These are phyloP conservation scores for Fregetta grallaria DNA, from an alignment of 2,113 vertebrate species.

Conservation along the genomic window DNA sequence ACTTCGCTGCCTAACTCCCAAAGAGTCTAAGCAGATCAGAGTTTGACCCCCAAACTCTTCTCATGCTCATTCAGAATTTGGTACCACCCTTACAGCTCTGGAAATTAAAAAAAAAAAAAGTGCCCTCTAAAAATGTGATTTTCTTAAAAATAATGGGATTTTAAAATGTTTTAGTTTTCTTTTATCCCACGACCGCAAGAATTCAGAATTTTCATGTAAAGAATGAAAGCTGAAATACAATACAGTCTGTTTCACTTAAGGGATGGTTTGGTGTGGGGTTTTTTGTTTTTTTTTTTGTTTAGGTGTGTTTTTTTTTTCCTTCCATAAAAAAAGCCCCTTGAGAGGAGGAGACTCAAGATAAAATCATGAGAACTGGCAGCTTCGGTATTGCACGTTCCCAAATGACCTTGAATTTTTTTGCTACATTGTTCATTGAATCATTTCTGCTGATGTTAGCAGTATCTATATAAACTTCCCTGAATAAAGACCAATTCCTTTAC, in stretches of 20 bases:
- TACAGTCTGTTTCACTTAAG: background rate
- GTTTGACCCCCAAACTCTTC: background rate
- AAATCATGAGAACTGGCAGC: background rate
- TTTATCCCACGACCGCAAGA: background rate
- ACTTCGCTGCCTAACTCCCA: background rate
- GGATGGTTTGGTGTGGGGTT: background rate
- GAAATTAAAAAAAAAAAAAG: background rate
- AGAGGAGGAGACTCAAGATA: background rate
- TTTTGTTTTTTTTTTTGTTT: background rate
- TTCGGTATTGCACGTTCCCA: background rate
- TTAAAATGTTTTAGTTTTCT: background rate
- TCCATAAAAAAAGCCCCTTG: background rate
- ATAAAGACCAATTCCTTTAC: background rate
- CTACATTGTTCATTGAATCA: background rate
- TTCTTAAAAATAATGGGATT: background rate
- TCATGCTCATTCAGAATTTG: background rate
- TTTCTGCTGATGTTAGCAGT: background rate
- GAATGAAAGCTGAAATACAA: background rate
- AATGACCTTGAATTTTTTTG: background rate
- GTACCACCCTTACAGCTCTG: background rate
- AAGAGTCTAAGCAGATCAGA: background rate
- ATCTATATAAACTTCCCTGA: background rate
- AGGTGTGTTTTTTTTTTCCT: no score
- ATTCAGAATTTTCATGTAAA: background rate
- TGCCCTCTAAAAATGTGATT: background rate